Evolutionary conservation across 1,140 invertebrate species (phyloP), one percentile per base, ranked within the genome.

Genomic region (Sminthurinus signatus): DNA sequence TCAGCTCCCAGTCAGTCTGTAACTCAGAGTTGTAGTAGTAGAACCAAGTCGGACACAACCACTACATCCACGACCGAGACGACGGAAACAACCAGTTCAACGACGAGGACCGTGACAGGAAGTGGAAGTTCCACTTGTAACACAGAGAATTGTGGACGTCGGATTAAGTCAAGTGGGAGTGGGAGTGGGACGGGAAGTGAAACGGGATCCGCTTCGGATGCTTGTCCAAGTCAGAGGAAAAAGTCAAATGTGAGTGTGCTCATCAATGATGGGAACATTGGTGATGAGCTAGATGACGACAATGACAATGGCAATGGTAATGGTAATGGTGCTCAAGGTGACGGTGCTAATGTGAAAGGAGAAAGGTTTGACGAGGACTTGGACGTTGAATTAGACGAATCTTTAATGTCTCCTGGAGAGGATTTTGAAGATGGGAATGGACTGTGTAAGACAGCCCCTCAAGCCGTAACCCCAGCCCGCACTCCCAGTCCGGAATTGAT

Each of bases 401-500:
- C n/a, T n/a, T 19, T 61, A 14, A 36, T 28, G 32, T 17, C 55
- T 21, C 55, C 60, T 19, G 68, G 67, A 46, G 63, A n/a, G n/a
- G n/a, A n/a, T n/a, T n/a, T n/a, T n/a, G n/a, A n/a, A n/a, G n/a
- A n/a, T n/a, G n/a, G n/a, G n/a, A n/a, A 52, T 52, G 50, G 50
- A 52, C 48, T 64, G 10, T 19, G 62, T 25, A 68, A 73, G 62
- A 62, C 69, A 5, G 65, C 68, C 21, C 74, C 75, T n/a, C 50
- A 72, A 25, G 70, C 73, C 32, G n/a, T n/a, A n/a, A 70, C 74
- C 46, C 74, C 70, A 19, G 70, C 75, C 46, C 64, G 75, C 25
- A 76, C 75, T 46, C 77, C 76, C 8, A 73, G 73, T 55, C 76
- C 77, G 29, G 76, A 78, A 70, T 60, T 78, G 12, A 77, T 78